Conservation (phyloP, 2,797 vertebrate genomes). For the Lacerta agilis region DNA sequence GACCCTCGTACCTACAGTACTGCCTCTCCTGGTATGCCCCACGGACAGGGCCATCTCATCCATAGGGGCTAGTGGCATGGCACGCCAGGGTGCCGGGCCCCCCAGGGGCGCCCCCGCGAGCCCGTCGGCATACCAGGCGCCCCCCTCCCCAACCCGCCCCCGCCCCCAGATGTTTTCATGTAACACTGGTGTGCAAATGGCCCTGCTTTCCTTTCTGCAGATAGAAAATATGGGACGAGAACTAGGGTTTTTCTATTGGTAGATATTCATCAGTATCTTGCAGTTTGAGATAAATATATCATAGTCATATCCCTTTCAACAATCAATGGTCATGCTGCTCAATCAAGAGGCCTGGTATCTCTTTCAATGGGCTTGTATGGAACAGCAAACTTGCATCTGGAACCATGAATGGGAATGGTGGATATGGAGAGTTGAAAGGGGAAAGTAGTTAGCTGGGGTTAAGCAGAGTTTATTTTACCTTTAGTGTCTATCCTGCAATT, state of each 20-base stretch:
- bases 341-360: background rate
- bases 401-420: background rate
- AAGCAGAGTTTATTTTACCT: background rate
- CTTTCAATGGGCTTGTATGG: background rate
- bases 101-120: too few species aligned
- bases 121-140: too few species aligned
- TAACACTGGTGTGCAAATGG: background rate
- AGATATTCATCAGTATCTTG: background rate
- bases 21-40: too few species aligned
- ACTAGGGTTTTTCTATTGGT: background rate
- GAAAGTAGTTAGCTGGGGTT: background rate
- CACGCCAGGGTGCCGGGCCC: too few species aligned
- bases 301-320: background rate
- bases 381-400: background rate
- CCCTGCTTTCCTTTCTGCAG: background rate
- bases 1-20: too few species aligned
- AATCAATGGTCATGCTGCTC: background rate
- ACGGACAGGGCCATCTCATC: too few species aligned
- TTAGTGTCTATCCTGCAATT: too few species aligned
- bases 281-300: background rate
- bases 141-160: too few species aligned
- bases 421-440: background rate
- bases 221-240: background rate
- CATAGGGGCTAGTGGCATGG: too few species aligned
- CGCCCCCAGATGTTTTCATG: background rate